Percentiles rank a stretch among this genome's conserved stretches.
Conservation (phyloP, 2,113 vertebrate species). For the Catharus minimus region DNA sequence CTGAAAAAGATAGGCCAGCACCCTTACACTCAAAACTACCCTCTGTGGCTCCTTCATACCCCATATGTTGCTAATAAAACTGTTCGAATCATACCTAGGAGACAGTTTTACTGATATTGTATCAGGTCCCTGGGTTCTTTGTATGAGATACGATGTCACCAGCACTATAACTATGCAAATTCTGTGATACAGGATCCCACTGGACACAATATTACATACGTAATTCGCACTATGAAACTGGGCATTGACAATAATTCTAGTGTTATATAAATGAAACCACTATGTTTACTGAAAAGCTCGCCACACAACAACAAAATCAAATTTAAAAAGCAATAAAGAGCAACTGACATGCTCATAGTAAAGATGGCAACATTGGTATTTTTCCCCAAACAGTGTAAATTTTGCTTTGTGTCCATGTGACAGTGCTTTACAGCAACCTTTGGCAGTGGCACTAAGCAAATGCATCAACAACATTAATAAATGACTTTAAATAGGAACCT, state of each 20-base stretch:
- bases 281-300: slow-evolving; percentile 34
- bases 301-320: slow-evolving; percentile 20
- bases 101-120: slow-evolving; percentile 74
- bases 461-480: background rate
- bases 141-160: slow-evolving; percentile 59
- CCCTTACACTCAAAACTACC: slow-evolving; percentile 70
- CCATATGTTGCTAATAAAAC: slow-evolving; percentile 79
- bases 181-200: slow-evolving; percentile 52
- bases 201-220: slow-evolving; percentile 36
- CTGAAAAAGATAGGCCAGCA: slow-evolving; percentile 70
- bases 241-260: slow-evolving; percentile 43
- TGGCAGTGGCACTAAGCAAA: background rate
- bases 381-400: background rate
- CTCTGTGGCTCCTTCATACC: slow-evolving; percentile 73
- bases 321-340: slow-evolving; percentile 62
- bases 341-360: background rate
- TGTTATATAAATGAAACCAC: slow-evolving; percentile 49
- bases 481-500: background rate
- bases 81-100: slow-evolving; percentile 76
- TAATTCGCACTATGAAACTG: slow-evolving; percentile 24
- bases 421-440: background rate
- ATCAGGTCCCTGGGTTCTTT: slow-evolving; percentile 58
- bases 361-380: background rate
- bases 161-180: slow-evolving; percentile 71
- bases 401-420: background rate